Base-by-base conservation (phyloP, 2,888 invertebrate genomes). In the Mimachlamys varia region DNA sequence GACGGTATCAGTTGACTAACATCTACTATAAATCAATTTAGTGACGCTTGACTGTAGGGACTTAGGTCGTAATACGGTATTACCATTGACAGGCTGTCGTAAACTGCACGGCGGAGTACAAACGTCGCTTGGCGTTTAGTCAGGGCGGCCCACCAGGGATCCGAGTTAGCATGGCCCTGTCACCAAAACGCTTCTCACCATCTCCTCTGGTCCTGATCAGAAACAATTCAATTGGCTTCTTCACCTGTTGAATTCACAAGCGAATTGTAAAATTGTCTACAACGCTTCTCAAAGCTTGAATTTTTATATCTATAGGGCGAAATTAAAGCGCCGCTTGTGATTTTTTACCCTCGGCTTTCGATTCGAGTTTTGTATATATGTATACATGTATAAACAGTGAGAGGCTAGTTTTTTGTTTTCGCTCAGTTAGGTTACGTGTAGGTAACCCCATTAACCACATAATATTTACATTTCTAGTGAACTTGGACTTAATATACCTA, bases 51-150 rank as follows among this genome's bases (percentile, higher is more conserved):
- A 76, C 76, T 27, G 17, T 76, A 13, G 76, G 76, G 76, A 76
- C 76, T 33, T 76, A 76, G 27, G 76, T 76, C 76, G 76, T 76
- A 76, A 76, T 33, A 33, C 7, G 33, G 76, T 76, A 76, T 76
- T 76, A 76, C 17, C 76, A 22, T 27, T 76, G 76, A 76, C 76
- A 76, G 33, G 10, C 76, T 76, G 76, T 76, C 76, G 76, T 76
- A 76, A 76, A 76, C 27, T 76, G 4, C 7, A 76, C 27, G 76
- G 27, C 76, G 76, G 76, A 76, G 76, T 27, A 76, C 76, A 76
- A 76, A 33, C 76, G 76, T 76, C 76, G 76, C 76, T 76, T 76
- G 76, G 76, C 76, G 27, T 76, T 76, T 27, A 33, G 76, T 76
- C 76, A 76, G 12, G 17, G 27, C 27, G 33, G 33, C 76, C 33